Base-by-base conservation (phyloP, 2,888 invertebrate genomes). In the Rhagonycha lutea region DNA sequence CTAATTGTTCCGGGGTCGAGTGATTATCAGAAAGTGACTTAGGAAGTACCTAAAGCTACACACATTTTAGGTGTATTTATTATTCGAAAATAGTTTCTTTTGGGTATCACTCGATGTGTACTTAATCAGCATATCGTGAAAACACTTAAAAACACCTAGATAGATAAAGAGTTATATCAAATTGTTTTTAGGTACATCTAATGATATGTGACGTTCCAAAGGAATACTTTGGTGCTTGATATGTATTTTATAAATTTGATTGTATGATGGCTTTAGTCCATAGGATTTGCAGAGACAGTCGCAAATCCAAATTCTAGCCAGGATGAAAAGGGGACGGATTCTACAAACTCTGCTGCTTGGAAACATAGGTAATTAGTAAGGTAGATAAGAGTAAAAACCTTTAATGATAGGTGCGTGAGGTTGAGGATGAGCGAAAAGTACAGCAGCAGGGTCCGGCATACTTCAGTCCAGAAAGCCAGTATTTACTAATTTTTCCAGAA, bases 391-490 rank as follows among this genome's bases (percentile, higher is more conserved):
- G 87, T 94, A 94, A 89, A 93, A 94, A 85, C 91, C 91, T 87
- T 93, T 92, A 88, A 92, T 93, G 82, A 93, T 90, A 84, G 93
- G 93, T 86, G 91, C 91, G 84, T 91, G 91, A 77, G 88, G 87
- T 81, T 87, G 86, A 84, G 91, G 91, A 89, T 93, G 90, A 88
- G 92, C 91, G 88, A 92, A 93, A 89, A 91, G 91, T 86, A 92
- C 91, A 91, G 93, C 87, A 87, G 87, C 87, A 87, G 87, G 86
- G 87, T 87, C 87, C 79, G 82, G 80, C 83, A 86, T 84, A 82
- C 85, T 87, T 94, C 94, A 97, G 91, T 97, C 97, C 89, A 98
- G 93, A 90, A 98, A 98, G 83, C 97, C 97, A 81, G 97, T 98
- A 89, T 96, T 96, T 77, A 97, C 96, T 85, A 98, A 91, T 89